Evolutionary conservation across 2,888 invertebrate genomes (phyloP), one percentile per base, ranked within the genome.

Genomic region (Drosophila pseudotalamancana): DNA sequence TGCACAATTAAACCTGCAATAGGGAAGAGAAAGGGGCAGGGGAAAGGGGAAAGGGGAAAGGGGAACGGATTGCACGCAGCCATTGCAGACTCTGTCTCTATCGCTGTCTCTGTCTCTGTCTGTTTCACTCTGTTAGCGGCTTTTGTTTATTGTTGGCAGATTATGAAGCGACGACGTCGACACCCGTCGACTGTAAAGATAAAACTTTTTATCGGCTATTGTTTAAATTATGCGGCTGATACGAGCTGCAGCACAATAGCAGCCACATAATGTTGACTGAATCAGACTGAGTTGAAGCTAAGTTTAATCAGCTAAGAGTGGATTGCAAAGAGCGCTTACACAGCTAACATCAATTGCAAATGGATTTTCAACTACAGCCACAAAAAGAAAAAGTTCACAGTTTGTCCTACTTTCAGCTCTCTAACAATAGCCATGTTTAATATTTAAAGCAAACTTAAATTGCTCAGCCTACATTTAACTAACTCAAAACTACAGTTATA

Each of bases 121-220:
- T 0, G 11, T 11, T 3, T 1, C 39, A 3, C 29, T 29, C 51
- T 65, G 51, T 16, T 48, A 19, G 40, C 29, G 39, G 60, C 79
- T 59, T 81, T 81, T 81, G 78, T 79, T 81, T 71, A 76, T 79
- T 81, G 81, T 76, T 73, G 67, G 39, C 78, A 79, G 76, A 81
- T 80, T 79, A 78, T 67, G 46, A 74, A 67, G 61, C 66, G 69
- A 59, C 66, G 57, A 57, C 54, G 73, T 51, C 67, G 61, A 49
- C 74, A 68, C 49, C 45, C 37, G 50, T 51, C 60, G 35, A 39
- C 34, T 35, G 50, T 64, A 32, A 42, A 56, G 80, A 78, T 79
- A 76, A 68, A 80, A 76, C 60, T 80, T 77, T 77, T 73, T 76
- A 73, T 73, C 73, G 64, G 50, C 68, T 61, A 70, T 62, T 72